phyloP scores from a whole-genome alignment of 2,113 vertebrate species.

The Callopanchax toddi region DNA sequence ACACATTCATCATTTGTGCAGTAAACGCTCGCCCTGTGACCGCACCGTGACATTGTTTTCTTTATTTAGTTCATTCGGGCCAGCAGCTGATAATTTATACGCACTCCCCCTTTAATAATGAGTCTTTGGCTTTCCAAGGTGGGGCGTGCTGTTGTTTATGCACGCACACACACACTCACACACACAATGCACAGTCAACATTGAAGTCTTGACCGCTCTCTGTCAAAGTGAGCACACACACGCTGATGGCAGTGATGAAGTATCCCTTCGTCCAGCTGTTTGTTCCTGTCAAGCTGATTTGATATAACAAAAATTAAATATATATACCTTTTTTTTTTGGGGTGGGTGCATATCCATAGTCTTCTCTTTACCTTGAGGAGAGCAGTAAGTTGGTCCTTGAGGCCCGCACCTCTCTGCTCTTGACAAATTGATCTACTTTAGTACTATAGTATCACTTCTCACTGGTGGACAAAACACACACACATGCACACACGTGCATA shows the following conservation, averaged over 20 bases:
- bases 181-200: conserved; percentile 41
- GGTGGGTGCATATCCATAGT: conserved; percentile 39
- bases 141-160: conserved; percentile 36
- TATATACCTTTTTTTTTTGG: conserved; percentile 9
- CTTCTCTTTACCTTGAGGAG: conserved; percentile 59
- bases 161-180: conserved; percentile 22
- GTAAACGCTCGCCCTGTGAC: conserved; percentile 49
- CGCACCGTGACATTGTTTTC: conserved; percentile 61
- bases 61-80: conserved; percentile 55
- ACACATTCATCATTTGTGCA: conserved; percentile 64
- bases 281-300: conserved; percentile 44
- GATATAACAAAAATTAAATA: background rate
- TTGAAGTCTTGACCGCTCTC: conserved; percentile 54
- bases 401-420: conserved; percentile 66
- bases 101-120: conserved; percentile 50
- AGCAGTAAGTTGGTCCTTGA: conserved; percentile 48
- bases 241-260: conserved; percentile 66
- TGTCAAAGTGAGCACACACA: conserved; percentile 56
- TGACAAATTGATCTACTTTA: conserved; percentile 79
- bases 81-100: conserved; percentile 65
- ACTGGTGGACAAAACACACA: conserved; percentile 56
- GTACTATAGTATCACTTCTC: conserved; percentile 62
- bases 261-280: conserved; percentile 41
- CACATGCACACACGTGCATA: conserved; percentile 26
- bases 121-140: conserved; percentile 18